Evolutionary conservation across 2,888 invertebrate species (phyloP).

Genomic region (Pteria penguin): DNA sequence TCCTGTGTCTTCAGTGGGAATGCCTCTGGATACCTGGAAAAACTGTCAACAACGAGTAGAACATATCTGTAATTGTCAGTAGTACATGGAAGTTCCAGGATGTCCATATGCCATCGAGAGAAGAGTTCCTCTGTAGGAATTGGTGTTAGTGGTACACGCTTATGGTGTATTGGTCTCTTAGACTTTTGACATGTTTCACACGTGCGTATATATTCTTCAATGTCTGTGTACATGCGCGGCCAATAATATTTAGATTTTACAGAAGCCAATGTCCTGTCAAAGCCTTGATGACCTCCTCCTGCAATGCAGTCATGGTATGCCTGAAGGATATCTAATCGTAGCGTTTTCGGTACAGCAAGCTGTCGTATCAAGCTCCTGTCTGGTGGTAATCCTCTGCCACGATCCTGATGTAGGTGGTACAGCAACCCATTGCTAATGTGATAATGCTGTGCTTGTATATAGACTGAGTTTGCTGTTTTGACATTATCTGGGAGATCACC

Average conservation of each 20-base stretch:
- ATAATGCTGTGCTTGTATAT: slow-evolving; percentile 1
- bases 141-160: slow-evolving; percentile 32
- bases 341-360: slow-evolving; percentile 38
- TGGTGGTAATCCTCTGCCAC: slow-evolving; percentile 1
- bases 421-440: slow-evolving; percentile 2
- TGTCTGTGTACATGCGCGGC: slow-evolving; percentile 44
- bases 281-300: slow-evolving; percentile 21
- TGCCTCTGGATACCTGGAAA: slow-evolving; percentile 48
- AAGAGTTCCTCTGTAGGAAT: slow-evolving; percentile 36
- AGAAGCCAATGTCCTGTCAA: slow-evolving; percentile 28
- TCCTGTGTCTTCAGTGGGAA: slow-evolving; percentile 44
- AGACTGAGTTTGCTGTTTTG: neutral
- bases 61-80: slow-evolving; percentile 44
- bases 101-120: slow-evolving; percentile 40
- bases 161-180: slow-evolving; percentile 24
- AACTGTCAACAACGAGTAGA: slow-evolving; percentile 44
- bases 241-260: slow-evolving; percentile 41
- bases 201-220: slow-evolving; percentile 40
- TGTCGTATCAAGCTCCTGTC: slow-evolving; percentile 7
- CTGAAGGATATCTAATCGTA: slow-evolving; percentile 39
- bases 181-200: slow-evolving; percentile 40
- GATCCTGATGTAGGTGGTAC: neutral
- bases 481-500: neutral
- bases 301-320: slow-evolving; percentile 46
- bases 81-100: slow-evolving; percentile 32